Base-by-base conservation (phyloP, 1,140 invertebrate species). In the Ceratitis capitata region DNA sequence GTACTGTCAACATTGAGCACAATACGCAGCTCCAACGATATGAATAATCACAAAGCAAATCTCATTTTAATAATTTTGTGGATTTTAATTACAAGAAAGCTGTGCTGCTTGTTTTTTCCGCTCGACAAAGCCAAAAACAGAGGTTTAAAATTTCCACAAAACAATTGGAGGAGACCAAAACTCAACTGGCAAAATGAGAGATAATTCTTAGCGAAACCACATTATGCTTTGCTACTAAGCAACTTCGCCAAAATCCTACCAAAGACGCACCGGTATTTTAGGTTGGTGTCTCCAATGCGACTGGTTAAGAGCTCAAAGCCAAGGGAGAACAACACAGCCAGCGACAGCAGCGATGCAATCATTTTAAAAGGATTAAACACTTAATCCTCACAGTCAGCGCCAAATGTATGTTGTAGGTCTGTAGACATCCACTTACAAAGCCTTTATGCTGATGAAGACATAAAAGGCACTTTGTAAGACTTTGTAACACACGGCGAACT, bases 61-160 rank as follows among this genome's bases (percentile, higher is more conserved):
- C 61, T 69, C 61, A 69, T 69, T 35, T 69, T 69, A 69, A 69
- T 69, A 69, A 69, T 35, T 69, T 69, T 69, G 29, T 14, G 32
- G 29, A 69, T 69, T 35, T 69, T 69, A 69, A 39, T 69, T 69
- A 69, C 61, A 35, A 69, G 16, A 6, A 69, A 69, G 39, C 16
- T 69, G 35, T 35, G 10, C 16, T 69, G 61, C 39, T 69, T 39
- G 32, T 19, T 39, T 69, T 35, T 2, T 29, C 61, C 19, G 32
- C 49, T 5, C 56, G 23, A 5, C 56, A 3, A 56, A 56, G 47
- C 47, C 10, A 49, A 49, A 3, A 53, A 53, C 4, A 4, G 51
- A 26, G 23, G 56, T 6, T 16, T 6, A 14, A 69, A 69, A 69
- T 16, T 69, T 3, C 61, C 29, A 39, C 26, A 69, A 53, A 53